These are phyloP conservation scores for Melanchra persicariae DNA, from an alignment of 2,888 invertebrate species.

Conservation along the genomic window DNA sequence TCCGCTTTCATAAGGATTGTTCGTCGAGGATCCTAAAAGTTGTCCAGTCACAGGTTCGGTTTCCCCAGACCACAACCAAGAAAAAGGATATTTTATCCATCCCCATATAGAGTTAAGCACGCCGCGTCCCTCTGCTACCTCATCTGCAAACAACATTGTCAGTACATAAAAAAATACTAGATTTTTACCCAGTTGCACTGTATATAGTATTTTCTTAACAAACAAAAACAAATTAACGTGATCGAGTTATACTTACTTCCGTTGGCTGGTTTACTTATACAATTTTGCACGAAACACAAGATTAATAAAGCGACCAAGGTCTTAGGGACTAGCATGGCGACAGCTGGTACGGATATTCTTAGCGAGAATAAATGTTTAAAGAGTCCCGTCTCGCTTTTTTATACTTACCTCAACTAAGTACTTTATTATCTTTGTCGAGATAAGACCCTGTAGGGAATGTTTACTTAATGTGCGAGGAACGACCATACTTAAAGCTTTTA, in stretches of 20 bases:
- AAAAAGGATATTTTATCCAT: slow-evolving; percentile 87
- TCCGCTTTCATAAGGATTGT: slow-evolving; percentile 72
- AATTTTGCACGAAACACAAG: slow-evolving; percentile 74
- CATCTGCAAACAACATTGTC: slow-evolving; percentile 79
- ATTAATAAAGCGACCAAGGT: slow-evolving; percentile 69
- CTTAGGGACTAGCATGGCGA: slow-evolving; percentile 77
- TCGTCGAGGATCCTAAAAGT: slow-evolving; percentile 71
- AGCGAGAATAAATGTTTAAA: slow-evolving; percentile 81
- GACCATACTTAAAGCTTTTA: slow-evolving; percentile 76
- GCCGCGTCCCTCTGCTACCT: slow-evolving; percentile 80
- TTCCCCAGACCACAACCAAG: slow-evolving; percentile 81
- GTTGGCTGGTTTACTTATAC: slow-evolving; percentile 78
- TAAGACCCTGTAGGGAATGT: slow-evolving; percentile 86
- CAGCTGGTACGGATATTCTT: slow-evolving; percentile 65
- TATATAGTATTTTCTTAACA: background rate
- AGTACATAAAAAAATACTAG: slow-evolving; percentile 10
- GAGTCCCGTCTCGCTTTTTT: slow-evolving; percentile 79
- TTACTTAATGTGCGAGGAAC: slow-evolving; percentile 86
- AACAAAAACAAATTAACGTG: background rate
- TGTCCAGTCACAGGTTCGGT: slow-evolving; percentile 72
- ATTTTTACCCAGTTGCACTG: slow-evolving; percentile 5
- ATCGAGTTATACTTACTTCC: slow-evolving; percentile 77
- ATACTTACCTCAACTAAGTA: slow-evolving; percentile 76
- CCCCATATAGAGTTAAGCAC: slow-evolving; percentile 85
- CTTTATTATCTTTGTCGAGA: slow-evolving; percentile 84